phyloP scores from a whole-genome alignment of 2,113 vertebrate species.

The Marmota monax region DNA sequence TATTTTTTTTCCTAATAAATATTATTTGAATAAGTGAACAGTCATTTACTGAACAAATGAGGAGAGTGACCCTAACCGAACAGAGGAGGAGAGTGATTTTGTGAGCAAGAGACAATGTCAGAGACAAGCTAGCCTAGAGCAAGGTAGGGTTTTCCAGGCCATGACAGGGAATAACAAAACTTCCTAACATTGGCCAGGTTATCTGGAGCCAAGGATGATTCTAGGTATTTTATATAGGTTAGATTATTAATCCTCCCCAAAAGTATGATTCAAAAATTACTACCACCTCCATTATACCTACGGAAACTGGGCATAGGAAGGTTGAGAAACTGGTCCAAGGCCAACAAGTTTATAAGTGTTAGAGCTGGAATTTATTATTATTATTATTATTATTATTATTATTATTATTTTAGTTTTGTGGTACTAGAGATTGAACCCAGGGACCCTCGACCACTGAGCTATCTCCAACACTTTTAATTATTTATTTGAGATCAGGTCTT shows the following conservation, averaged over 20 bases:
- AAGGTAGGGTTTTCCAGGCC: not conserved
- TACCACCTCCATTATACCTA: not conserved
- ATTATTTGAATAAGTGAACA: not conserved
- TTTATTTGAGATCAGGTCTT: too few relatives aligned
- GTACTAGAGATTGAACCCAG: too few relatives aligned
- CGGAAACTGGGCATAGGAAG: not conserved
- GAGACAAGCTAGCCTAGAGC: not conserved
- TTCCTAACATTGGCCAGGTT: not conserved
- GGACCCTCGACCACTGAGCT: too few relatives aligned
- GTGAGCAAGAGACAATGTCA: not conserved
- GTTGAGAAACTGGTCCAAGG: not conserved
- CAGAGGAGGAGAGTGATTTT: not conserved
- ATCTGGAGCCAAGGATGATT: not conserved
- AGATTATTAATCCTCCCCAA: not conserved
- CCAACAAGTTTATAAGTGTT: not conserved
- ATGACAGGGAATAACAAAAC: slow-evolving; percentile 1
- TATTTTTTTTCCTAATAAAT: not conserved
- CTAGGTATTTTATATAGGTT: not conserved
- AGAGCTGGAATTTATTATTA: too few relatives aligned
- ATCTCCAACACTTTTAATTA: too few relatives aligned
- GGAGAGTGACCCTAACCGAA: not conserved
- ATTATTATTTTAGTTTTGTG: too few relatives aligned
- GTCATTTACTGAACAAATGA: not conserved
- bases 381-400: too few relatives aligned
- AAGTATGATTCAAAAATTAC: not conserved